Percentiles rank a stretch among this genome's conserved stretches.
Evolutionary conservation across 2,113 vertebrate genomes (phyloP).

Genomic region (Thryonomys swinderianus): DNA sequence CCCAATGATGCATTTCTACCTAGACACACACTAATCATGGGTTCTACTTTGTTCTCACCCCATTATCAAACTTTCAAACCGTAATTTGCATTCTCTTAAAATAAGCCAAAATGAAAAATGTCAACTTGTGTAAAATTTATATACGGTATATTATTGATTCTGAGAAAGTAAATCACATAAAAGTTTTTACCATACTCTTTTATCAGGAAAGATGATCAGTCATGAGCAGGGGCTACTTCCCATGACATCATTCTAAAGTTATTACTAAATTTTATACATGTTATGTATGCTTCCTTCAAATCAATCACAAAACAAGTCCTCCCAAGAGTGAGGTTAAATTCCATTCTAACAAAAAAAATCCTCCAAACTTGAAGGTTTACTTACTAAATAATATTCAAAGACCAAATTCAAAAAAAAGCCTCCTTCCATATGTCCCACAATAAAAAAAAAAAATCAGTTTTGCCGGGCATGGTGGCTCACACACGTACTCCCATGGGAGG

Average conservation of each 20-base stretch:
- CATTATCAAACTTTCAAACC: constrained; percentile 57
- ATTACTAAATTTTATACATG: constrained; percentile 72
- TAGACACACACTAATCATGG: background rate
- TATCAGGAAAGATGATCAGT: constrained; percentile 59
- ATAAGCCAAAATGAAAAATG: constrained; percentile 67
- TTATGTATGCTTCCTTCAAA: constrained; percentile 60
- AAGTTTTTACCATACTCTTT: constrained; percentile 52
- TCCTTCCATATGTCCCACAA: background rate
- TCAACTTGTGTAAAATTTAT: constrained; percentile 6
- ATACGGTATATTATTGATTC: background rate
- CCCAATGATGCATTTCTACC: too few relatives aligned
- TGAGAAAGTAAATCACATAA: constrained; percentile 55
- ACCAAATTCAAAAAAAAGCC: constrained; percentile 70
- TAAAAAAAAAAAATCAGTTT: constrained; percentile 32
- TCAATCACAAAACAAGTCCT: constrained; percentile 75
- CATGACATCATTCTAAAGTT: constrained; percentile 72
- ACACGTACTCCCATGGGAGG: too few relatives aligned
- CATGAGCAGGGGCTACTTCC: constrained; percentile 49
- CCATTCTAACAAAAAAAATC: constrained; percentile 66
- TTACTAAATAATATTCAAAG: constrained; percentile 65
- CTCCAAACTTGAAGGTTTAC: constrained; percentile 60
- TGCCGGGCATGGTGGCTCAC: too few relatives aligned
- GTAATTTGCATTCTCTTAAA: constrained; percentile 36
- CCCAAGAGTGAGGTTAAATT: constrained; percentile 74
- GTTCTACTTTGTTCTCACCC: constrained; percentile 35